These are phyloP conservation scores for Pseudorectes ferrugineus DNA, from an alignment of 2,113 vertebrate genomes.

Conservation along the genomic window DNA sequence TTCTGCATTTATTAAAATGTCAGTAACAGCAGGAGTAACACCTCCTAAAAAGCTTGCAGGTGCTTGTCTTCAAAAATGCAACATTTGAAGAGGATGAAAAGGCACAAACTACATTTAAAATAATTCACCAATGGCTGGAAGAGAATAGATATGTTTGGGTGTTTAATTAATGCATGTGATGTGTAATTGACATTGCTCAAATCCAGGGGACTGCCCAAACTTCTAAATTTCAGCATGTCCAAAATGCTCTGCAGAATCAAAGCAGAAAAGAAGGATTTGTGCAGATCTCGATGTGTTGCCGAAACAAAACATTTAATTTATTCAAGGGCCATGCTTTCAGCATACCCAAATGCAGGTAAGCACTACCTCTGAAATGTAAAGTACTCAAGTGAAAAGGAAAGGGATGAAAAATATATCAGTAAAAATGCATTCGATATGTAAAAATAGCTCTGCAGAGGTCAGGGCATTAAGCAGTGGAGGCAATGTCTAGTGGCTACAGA, in stretches of 20 bases:
- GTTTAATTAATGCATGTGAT: neutral
- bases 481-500: neutral
- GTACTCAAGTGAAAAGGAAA: neutral
- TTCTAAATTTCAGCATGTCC: neutral
- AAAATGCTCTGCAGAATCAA: neutral
- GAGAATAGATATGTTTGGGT: neutral
- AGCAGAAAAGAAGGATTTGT: neutral
- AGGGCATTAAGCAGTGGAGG: neutral
- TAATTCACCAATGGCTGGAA: neutral
- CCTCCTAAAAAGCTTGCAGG: slow-evolving; percentile 64
- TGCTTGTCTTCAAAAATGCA: slow-evolving; percentile 56
- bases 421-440: neutral
- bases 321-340: neutral
- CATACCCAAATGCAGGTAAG: neutral
- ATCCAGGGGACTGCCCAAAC: neutral
- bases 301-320: slow-evolving; percentile 28
- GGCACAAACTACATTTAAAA: neutral
- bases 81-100: slow-evolving; percentile 7
- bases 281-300: neutral
- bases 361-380: neutral
- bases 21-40: slow-evolving; percentile 46
- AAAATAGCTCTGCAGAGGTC: slow-evolving; percentile 14
- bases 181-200: neutral
- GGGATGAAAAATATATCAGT: slow-evolving; percentile 9
- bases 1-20: slow-evolving; percentile 73